Base-by-base conservation (phyloP, 2,797 vertebrate genomes). In the Cryptoprocta ferox region DNA sequence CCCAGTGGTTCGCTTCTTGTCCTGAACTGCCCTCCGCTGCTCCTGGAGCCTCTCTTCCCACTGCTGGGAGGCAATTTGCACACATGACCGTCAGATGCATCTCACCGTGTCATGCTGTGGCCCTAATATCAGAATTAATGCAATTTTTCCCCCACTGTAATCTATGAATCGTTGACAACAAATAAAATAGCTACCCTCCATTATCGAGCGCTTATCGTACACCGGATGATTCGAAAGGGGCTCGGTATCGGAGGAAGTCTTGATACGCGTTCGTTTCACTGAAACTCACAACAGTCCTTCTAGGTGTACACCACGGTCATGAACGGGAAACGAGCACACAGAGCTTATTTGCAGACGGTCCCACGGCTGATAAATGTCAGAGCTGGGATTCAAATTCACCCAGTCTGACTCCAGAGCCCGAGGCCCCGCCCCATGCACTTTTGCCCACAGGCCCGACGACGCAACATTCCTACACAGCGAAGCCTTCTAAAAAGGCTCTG, bases 1-100 rank as follows among this genome's bases (percentile, higher is more conserved):
- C 70, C 98, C 98, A 0, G 97, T 88, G 0, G 96, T 96, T 81
- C 68, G 97, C 71, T 98, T 98, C 97, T 99, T 99, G 63, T 97
- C 98, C 63, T 89, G 97, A 37, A 37, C 13, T 2, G 92, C 88
- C 71, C 75, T 97, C 39, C 13, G 95, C 66, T 99, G 98, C 66
- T 99, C 99, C 87, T 97, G 99, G 35, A 99, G 98, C 79, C 99
- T 98, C 96, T 99, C 98, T 91, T 99, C 99, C 99, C 99, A 99
- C 91, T 99, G 98, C 99, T 99, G 97, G 85, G 80, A 98, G 97
- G 94, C 32, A 98, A 45, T 73, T 71, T 79, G 66, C 73, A 94
- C 45, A 95, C 16, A 39, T 75, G 42, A 87, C 65, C 16, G 3
- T 95, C 65, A 95, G 61, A 45, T 45, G 35, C 26, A 21, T 16